These are phyloP conservation scores for Myripristis murdjan DNA, from an alignment of 2,797 vertebrate species.

Conservation along the genomic window DNA sequence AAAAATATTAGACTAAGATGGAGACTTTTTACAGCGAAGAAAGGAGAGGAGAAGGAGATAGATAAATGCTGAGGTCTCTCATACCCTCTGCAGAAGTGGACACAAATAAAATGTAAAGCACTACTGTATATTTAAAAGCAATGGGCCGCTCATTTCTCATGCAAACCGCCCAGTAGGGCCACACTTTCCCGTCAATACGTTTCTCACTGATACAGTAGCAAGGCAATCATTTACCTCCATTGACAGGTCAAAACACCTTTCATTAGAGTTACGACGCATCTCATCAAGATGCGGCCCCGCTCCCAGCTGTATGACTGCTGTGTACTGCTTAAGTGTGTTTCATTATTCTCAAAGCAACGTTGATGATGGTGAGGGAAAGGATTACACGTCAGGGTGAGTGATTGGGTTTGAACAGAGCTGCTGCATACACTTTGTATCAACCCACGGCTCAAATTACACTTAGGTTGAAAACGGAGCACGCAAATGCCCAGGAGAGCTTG, in stretches of 20 bases:
- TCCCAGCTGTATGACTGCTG: conserved; percentile 78
- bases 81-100: not conserved
- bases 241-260: conserved; percentile 81
- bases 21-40: too few relatives aligned
- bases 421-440: conserved; percentile 88
- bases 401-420: conserved; percentile 88
- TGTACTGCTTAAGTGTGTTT: conserved; percentile 85
- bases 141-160: conserved; percentile 53
- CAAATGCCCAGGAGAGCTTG: conserved; percentile 85
- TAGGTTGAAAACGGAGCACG: conserved; percentile 86
- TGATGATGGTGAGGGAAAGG: conserved; percentile 84
- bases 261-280: conserved; percentile 76
- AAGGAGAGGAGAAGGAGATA: conserved; percentile 29
- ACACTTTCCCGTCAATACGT: conserved; percentile 70
- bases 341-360: conserved; percentile 85
- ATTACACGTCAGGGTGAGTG: conserved; percentile 87
- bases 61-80: conserved; percentile 1
- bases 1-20: too few relatives aligned
- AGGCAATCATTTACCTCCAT: conserved; percentile 71
- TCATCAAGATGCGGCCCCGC: conserved; percentile 78
- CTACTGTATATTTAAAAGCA: conserved; percentile 58
- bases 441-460: conserved; percentile 87
- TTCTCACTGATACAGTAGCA: conserved; percentile 74
- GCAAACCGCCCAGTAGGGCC: conserved; percentile 63
- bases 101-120: conserved; percentile 49